Evolutionary conservation across 1,140 invertebrate genomes (phyloP), one percentile per base, ranked within the genome.

Genomic region (Oryzaephilus surinamensis): DNA sequence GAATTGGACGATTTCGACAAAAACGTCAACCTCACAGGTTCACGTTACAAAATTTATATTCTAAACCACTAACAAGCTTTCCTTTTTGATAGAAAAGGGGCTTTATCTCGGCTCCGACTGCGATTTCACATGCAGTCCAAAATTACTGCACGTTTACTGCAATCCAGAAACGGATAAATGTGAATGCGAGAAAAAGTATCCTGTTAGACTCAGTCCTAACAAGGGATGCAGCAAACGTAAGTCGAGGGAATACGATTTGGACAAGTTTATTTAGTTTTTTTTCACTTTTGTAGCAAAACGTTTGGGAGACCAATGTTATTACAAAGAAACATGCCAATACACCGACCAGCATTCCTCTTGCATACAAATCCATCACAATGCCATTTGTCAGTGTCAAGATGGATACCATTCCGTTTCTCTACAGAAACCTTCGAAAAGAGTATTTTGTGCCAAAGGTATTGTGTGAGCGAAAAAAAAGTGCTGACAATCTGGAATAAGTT

Each of bases 281-380:
- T 11, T 4, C 15, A n/a, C 6, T 18, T 36, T 11, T 69, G 19
- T 63, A 88, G 84, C 83, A 18, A 81, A 81, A 65, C 77, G 74
- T 60, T 65, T 89, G 51, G 84, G 84, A 32, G 84, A 87, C 57
- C 83, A 85, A 60, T 89, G 84, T 61, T 83, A 84, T 60, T 86
- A 87, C 59, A 68, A 76, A 48, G 75, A 83, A 60, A 78, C 81
- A 24, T 89, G 84, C 58, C 71, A 69, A 45, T 83, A 75, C 51
- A 69, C 72, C 53, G 84, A 87, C 61, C 74, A 77, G 41, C 81
- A 87, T 65, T 72, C 84, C 33, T 78, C 77, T 10, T 87, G 84
- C 59, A 74, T 79, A 32, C 84, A 86, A 62, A 72, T 87, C 51
- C 76, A 82, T 53, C 83, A 89, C 70, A 87, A 87, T 60, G 83